A percentile compares a stretch with the other conserved stretches of the same genome.
These are phyloP conservation scores for Zaprionus camerounensis DNA, from an alignment of 1,140 invertebrate species.

Conservation along the genomic window DNA sequence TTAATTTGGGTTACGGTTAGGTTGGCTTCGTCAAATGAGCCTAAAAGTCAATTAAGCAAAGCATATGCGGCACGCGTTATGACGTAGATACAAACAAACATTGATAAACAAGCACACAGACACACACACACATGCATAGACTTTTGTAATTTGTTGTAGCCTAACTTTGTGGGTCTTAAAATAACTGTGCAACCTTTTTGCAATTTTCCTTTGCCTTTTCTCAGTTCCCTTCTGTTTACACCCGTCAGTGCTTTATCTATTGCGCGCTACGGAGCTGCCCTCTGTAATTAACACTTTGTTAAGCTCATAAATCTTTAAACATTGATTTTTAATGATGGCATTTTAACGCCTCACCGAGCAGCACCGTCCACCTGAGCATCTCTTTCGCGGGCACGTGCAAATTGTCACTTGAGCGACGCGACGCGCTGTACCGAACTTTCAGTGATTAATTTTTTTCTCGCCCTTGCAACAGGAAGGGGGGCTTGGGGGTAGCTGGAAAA, in stretches of 20 bases:
- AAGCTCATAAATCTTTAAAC: constrained; percentile 78
- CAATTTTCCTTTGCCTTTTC: background rate
- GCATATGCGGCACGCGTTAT: background rate
- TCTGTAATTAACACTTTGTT: constrained; percentile 78
- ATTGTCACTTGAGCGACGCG: constrained; percentile 36
- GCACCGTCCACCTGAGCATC: constrained; percentile 28
- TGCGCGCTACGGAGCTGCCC: constrained; percentile 22
- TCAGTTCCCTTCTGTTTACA: background rate
- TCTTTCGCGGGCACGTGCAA: constrained; percentile 53
- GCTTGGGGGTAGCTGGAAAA: constrained; percentile 13
- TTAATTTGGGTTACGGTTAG: constrained; percentile 26
- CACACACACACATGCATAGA: background rate
- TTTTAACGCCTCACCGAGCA: constrained; percentile 69
- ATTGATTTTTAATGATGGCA: constrained; percentile 80
- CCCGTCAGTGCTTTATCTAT: constrained; percentile 1
- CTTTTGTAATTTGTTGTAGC: constrained; percentile 18
- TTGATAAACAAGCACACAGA: background rate
- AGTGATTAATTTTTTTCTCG: constrained; percentile 45
- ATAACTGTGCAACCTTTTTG: constrained; percentile 18
- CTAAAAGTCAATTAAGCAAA: constrained; percentile 25
- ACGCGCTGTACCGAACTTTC: constrained; percentile 45
- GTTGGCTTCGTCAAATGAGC: background rate
- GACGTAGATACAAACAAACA: background rate
- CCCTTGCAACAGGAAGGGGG: background rate
- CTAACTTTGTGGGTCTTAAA: constrained; percentile 20